Conservation (phyloP, 2,113 vertebrate species). For the Dromaius novaehollandiae region DNA sequence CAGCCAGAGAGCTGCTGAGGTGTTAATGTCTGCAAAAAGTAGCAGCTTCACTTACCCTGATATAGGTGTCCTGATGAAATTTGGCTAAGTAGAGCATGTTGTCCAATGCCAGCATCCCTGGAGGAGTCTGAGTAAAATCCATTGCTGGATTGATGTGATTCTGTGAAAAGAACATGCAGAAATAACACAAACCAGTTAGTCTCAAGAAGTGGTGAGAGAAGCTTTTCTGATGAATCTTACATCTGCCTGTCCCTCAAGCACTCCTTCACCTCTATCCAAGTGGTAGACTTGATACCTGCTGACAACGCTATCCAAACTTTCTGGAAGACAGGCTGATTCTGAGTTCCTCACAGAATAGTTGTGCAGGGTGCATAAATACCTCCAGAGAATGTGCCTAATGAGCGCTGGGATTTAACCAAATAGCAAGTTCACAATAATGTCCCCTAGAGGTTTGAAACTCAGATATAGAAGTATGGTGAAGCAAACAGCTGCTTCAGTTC, state of each 20-base stretch:
- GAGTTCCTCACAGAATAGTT: not conserved
- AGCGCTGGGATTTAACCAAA: not conserved
- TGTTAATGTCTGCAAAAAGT: not conserved
- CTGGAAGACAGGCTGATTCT: not conserved
- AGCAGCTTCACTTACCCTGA: slow-evolving; percentile 80
- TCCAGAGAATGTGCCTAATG: not conserved
- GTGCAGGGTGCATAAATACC: not conserved
- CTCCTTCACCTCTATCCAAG: not conserved
- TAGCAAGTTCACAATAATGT: not conserved
- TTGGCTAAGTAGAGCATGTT: slow-evolving; percentile 98
- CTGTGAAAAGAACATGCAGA: slow-evolving; percentile 66
- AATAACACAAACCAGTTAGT: slow-evolving; percentile 17
- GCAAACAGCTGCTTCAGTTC: not conserved
- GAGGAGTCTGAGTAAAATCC: slow-evolving; percentile 97
- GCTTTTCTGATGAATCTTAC: not conserved
- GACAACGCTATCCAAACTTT: not conserved
- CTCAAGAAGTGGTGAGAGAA: not conserved
- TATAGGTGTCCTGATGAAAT: slow-evolving; percentile 95
- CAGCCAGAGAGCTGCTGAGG: not conserved
- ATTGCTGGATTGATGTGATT: slow-evolving; percentile 96
- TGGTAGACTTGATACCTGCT: not conserved
- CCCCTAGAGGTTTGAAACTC: not conserved
- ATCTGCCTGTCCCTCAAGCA: not conserved
- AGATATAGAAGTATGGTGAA: not conserved
- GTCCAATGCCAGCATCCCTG: slow-evolving; percentile 96